These are phyloP conservation scores for Rosalia funebris DNA, from an alignment of 2,888 invertebrate species.

Conservation along the genomic window DNA sequence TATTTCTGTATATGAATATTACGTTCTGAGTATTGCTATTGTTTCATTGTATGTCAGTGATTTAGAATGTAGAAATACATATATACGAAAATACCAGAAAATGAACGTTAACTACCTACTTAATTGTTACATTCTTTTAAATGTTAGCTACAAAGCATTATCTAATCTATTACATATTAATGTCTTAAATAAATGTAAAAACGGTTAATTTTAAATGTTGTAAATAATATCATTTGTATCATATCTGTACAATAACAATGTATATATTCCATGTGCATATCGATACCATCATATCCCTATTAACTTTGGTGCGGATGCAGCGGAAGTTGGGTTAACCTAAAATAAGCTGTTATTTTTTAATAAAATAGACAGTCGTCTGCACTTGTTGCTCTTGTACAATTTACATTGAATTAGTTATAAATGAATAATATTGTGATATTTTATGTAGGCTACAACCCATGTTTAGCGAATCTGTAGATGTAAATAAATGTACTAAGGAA, in stretches of 20 bases:
- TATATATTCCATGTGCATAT: constrained; percentile 44
- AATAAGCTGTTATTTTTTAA: constrained; percentile 36
- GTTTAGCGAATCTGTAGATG: constrained; percentile 43
- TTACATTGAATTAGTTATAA: constrained; percentile 51
- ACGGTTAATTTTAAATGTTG: background rate
- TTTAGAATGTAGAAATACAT: no score
- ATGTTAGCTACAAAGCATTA: no score
- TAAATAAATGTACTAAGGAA: constrained; percentile 39
- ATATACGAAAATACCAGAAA: no score
- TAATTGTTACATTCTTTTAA: no score
- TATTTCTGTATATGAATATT: no score
- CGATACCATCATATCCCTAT: constrained; percentile 44
- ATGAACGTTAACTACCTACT: no score
- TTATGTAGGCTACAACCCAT: constrained; percentile 58
- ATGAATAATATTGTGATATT: constrained; percentile 64
- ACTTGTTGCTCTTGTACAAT: constrained; percentile 48
- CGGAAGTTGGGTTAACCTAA: constrained; percentile 27
- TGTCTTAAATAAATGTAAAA: constrained; percentile 19
- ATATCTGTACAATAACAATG: constrained; percentile 30
- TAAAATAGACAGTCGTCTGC: constrained; percentile 35
- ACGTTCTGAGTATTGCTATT: no score
- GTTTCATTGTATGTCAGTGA: no score
- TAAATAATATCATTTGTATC: constrained; percentile 34
- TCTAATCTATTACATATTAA: no score
- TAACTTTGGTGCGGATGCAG: constrained; percentile 34